Percentiles rank a stretch among this genome's conserved stretches.
Conservation (phyloP, 1,140 invertebrate genomes). For the Belonocnema kinseyi region DNA sequence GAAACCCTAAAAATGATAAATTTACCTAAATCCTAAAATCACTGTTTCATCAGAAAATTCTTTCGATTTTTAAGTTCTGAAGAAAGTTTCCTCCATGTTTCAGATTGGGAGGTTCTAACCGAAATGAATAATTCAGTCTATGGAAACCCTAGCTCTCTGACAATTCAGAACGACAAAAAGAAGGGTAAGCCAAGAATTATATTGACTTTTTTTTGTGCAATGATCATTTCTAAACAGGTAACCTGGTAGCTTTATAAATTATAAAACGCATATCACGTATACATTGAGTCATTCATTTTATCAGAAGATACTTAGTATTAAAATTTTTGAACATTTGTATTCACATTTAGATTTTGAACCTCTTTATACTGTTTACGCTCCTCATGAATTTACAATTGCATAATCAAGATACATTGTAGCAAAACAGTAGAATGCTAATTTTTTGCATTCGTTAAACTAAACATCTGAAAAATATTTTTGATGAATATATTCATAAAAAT, state of each 20-base stretch:
- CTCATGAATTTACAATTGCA: no score
- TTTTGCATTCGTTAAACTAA: not conserved
- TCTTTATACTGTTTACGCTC: no score
- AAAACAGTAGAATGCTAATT: no score
- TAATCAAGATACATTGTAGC: no score
- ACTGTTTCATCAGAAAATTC: not conserved
- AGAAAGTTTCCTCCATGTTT: constrained; percentile 50
- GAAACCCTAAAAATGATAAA: no score
- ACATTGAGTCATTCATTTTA: no score
- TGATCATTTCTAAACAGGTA: not conserved
- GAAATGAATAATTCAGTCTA: constrained; percentile 79
- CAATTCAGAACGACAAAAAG: constrained; percentile 77
- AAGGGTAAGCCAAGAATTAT: constrained; percentile 55
- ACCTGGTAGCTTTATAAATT: not conserved
- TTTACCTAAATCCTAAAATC: not conserved
- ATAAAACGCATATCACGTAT: no score
- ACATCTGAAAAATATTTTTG: not conserved
- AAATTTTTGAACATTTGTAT: no score
- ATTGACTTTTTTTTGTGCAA: constrained; percentile 37
- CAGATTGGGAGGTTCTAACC: constrained; percentile 71
- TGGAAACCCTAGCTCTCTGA: constrained; percentile 78
- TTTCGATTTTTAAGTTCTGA: constrained; percentile 29
- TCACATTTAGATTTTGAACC: no score
- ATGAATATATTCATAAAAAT: not conserved
- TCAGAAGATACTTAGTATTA: no score